phyloP scores from a whole-genome alignment of 2,888 invertebrate genomes.

The Nowickia ferox region DNA sequence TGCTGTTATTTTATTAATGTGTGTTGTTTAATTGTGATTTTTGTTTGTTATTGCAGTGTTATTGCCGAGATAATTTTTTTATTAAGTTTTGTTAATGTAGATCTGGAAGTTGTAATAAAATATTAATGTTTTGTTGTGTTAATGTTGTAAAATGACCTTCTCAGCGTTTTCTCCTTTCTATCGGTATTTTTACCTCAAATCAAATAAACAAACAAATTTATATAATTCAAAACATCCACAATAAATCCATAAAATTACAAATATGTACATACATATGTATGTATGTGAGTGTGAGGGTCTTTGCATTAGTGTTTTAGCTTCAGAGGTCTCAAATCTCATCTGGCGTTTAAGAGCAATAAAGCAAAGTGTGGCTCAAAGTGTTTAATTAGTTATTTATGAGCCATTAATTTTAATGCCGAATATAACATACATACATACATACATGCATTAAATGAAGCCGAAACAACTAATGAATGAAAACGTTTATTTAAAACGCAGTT shows the following conservation, averaged over 20 bases:
- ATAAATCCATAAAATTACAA: conserved; percentile 66
- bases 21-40: not conserved
- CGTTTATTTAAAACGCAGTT: conserved; percentile 28
- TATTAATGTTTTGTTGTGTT: conserved; percentile 60
- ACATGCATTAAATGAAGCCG: not conserved
- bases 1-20: not conserved
- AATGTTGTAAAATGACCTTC: conserved; percentile 44
- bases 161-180: conserved; percentile 22
- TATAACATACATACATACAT: conserved; percentile 36
- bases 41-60: conserved; percentile 24
- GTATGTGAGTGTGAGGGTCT: conserved; percentile 9
- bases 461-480: conserved; percentile 16
- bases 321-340: conserved; percentile 67
- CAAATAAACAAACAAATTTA: conserved; percentile 37
- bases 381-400: conserved; percentile 79
- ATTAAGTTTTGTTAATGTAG: conserved; percentile 58
- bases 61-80: conserved; percentile 49
- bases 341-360: conserved; percentile 65
- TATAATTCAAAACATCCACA: conserved; percentile 56
- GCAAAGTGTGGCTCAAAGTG: conserved; percentile 76
- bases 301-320: conserved; percentile 17
- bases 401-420: conserved; percentile 78
- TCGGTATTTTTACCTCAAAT: conserved; percentile 13
- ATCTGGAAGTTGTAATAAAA: conserved; percentile 63
- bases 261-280: too few species aligned